Evolutionary conservation across 1,140 invertebrate species (phyloP), one percentile per base, ranked within the genome.

Genomic region (Philopotamus ludificatus): DNA sequence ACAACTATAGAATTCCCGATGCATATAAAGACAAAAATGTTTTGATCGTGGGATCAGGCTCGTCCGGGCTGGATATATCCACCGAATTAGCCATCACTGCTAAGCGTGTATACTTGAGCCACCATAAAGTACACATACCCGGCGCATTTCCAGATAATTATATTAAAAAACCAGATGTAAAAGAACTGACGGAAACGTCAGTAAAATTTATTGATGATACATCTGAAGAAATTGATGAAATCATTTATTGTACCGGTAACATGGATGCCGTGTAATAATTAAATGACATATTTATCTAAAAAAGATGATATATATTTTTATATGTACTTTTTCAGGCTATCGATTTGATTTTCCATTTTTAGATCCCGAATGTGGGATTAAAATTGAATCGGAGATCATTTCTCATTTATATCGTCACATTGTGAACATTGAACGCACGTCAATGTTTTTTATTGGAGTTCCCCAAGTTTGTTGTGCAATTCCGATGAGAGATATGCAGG

Each of bases 51-150:
- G 95, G 95, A 9, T 90, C 89, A 47, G 92, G 92, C 12, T 87
- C 92, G 23, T 95, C 93, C 12, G 94, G 92, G 0, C 78, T 89
- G 73, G 94, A 95, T 74, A 83, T 95, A 20, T 84, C 89, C 1
- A 77, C 90, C 18, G 92, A 94, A 67, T 81, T 95, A 63, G 84
- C 88, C 2, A 78, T 78, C 54, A 77, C 81, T n/a, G 88, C 89
- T 0, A 77, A 82, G 61, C 78, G 85, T 65, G 85, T 92, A 26
- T 79, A 83, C 8, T 76, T 91, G 26, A 89, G 87, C 72, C 88
- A 90, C 71, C 88, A 90, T 65, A 77, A 74, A 0, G 66, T 59
- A 47, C 50, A 75, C 0, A 67, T 55, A 0, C 77, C 82, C 57
- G 80, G 82, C 1, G 81, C 85, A 23, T 87, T 88, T 72, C 83